phyloP scores from a whole-genome alignment of 2,113 vertebrate genomes.

The Heteronetta atricapilla region DNA sequence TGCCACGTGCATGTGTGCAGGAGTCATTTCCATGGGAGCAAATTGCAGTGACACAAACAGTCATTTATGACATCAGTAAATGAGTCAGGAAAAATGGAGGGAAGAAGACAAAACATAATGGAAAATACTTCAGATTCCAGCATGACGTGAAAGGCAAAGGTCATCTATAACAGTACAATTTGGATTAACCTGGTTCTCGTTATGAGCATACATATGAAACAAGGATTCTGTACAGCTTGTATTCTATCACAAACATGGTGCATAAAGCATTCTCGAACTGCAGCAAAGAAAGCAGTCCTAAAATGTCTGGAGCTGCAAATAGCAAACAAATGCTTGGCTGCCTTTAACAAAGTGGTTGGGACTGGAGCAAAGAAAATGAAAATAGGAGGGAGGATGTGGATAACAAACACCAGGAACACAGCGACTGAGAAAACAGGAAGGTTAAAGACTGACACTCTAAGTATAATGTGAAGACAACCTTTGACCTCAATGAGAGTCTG shows the following conservation, averaged over 20 bases:
- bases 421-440: rapidly evolving
- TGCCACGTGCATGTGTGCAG: not conserved
- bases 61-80: conserved; percentile 1
- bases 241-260: not conserved
- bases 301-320: not conserved
- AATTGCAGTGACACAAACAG: conserved; percentile 17
- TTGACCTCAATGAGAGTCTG: not conserved
- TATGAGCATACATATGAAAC: rapidly evolving
- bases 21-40: conserved; percentile 42
- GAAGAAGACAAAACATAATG: not conserved
- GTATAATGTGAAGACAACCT: not conserved
- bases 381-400: not conserved
- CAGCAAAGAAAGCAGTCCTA: not conserved
- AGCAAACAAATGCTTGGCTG: not conserved
- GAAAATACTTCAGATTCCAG: not conserved
- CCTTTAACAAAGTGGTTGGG: not conserved
- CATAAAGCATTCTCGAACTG: not conserved
- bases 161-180: not conserved
- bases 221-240: rapidly evolving
- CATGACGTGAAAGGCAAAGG: not conserved
- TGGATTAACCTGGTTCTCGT: not conserved
- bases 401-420: not conserved
- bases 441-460: not conserved
- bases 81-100: not conserved
- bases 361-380: not conserved